These are phyloP conservation scores for Heliconius sara DNA, from an alignment of 2,888 invertebrate genomes.

Conservation along the genomic window DNA sequence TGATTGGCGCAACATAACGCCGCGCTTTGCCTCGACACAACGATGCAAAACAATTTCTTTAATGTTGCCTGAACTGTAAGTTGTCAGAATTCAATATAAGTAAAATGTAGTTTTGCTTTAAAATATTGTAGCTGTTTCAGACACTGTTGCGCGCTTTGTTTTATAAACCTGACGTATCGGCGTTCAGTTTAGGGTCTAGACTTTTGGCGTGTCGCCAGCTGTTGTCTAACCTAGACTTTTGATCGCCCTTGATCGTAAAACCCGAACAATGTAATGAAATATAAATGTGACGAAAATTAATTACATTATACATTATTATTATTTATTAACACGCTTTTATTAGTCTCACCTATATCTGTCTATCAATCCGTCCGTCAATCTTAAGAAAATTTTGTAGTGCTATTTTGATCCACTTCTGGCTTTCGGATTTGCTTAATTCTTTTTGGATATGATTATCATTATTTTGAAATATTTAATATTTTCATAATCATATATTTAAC, in stretches of 20 bases:
- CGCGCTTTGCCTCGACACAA: too few relatives aligned
- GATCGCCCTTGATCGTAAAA: constrained; percentile 47
- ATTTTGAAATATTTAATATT: too few relatives aligned
- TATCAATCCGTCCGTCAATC: neutral
- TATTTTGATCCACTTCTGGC: too few relatives aligned
- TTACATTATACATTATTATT: neutral
- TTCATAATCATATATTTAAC: too few relatives aligned
- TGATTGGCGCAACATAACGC: too few relatives aligned
- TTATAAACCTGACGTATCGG: constrained; percentile 40
- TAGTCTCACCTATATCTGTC: neutral
- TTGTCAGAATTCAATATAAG: neutral
- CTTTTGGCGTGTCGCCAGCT: constrained; percentile 46
- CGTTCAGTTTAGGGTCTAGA: constrained; percentile 31
- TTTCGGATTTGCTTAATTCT: too few relatives aligned
- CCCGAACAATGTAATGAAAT: constrained; percentile 29
- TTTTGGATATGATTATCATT: too few relatives aligned
- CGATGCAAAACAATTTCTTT: neutral
- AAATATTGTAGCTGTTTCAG: constrained; percentile 7
- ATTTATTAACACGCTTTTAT: neutral
- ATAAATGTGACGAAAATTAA: constrained; percentile 16
- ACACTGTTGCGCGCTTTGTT: constrained; percentile 44
- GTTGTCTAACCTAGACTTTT: constrained; percentile 36
- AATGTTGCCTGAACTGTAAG: neutral
- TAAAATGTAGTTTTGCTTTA: neutral
- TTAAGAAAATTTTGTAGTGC: too few relatives aligned